Conservation (phyloP, 2,888 invertebrate species). For the Atethmia centrago region DNA sequence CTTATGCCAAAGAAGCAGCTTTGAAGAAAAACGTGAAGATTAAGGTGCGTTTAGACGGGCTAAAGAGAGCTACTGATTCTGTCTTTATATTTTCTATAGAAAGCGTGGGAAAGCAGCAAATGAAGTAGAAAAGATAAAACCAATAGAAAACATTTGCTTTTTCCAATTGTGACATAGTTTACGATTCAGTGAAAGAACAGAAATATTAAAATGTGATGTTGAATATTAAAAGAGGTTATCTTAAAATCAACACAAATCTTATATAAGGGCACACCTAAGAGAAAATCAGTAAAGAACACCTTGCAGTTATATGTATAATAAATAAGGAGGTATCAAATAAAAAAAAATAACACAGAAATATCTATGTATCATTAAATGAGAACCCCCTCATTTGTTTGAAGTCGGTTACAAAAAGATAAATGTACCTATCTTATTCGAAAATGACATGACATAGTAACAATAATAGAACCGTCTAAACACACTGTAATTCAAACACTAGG, state of each 20-base stretch:
- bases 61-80: background rate
- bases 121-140: background rate
- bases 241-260: background rate
- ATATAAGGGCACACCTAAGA: background rate
- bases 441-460: background rate
- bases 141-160: background rate
- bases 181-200: background rate
- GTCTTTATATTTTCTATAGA: conserved; percentile 27
- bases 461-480: background rate
- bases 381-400: no score
- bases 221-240: background rate
- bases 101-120: conserved; percentile 16
- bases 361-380: no score
- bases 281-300: background rate
- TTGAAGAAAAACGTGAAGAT: conserved; percentile 32
- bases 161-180: background rate
- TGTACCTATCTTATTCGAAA: background rate
- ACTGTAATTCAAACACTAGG: background rate
- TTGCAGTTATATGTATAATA: background rate
- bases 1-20: conserved; percentile 38
- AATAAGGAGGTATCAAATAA: background rate
- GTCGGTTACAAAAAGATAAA: no score
- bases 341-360: background rate
- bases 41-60: background rate
- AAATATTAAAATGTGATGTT: background rate